Evolutionary conservation across 92 coral and sea anemone species (phyloP).

Genomic region (Zoanthus sansibaricus): DNA sequence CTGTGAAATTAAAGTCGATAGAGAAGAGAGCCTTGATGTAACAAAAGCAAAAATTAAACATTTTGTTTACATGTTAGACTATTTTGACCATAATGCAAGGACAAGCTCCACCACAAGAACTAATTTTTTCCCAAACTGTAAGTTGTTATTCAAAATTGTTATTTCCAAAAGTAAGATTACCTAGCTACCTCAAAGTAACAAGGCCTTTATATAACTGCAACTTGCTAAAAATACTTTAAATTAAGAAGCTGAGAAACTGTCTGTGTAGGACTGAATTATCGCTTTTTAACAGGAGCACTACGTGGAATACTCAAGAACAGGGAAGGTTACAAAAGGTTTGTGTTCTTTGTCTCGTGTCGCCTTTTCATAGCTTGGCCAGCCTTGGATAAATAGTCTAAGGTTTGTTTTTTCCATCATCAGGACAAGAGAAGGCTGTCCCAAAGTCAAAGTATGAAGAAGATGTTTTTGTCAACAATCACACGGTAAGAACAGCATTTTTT

Average conservation of each 20-base stretch:
- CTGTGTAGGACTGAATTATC: neutral
- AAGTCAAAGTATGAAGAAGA: slow-evolving; percentile 98
- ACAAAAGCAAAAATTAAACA: no score
- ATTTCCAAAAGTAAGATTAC: neutral
- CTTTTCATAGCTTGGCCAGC: neutral
- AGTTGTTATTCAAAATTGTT: slow-evolving; percentile 7
- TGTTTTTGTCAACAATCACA: slow-evolving; percentile 91
- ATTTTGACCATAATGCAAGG: no score
- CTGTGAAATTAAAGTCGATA: no score
- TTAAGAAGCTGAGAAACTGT: neutral
- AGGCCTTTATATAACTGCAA: neutral
- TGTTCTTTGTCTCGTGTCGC: neutral
- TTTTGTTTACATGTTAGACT: no score
- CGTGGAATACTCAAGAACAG: slow-evolving; percentile 97
- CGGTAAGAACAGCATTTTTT: slow-evolving; percentile 56
- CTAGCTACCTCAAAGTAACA: neutral
- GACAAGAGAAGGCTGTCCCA: slow-evolving; percentile 95
- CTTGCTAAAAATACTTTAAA: no score
- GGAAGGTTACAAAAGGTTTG: slow-evolving; percentile 91
- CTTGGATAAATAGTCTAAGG: neutral
- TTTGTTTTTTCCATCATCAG: slow-evolving; percentile 39
- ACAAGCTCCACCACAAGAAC: no score
- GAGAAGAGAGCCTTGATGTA: no score
- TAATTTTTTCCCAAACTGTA: slow-evolving; percentile 96
- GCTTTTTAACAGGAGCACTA: slow-evolving; percentile 83